Evolutionary conservation across 1,140 invertebrate species (phyloP), one percentile per base, ranked within the genome.

Genomic region (Aphelenchoides besseyi): DNA sequence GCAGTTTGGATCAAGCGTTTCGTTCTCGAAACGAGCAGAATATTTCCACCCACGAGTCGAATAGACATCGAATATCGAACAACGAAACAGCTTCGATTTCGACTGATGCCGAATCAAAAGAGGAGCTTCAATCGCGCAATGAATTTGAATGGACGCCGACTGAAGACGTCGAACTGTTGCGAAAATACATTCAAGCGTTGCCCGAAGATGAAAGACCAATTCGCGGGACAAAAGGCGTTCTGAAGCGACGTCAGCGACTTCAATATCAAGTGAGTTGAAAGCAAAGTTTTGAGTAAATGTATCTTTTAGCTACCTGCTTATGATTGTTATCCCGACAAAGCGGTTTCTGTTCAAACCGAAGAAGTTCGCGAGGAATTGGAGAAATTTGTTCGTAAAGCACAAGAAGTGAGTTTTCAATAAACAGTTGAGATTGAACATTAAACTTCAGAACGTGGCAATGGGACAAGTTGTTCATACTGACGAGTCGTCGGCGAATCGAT

Each of bases 221-320:
- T 54, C 90, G 89, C 62, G 91, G 91, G 2, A 90, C 90, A 37
- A 86, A 88, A 68, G 91, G 91, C 30, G 91, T 91, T 0, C 86
- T 87, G 35, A 87, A 89, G 59, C 87, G 91, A 23, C 90, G 90
- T 74, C 90, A 90, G 63, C 89, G 91, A 69, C 86, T 92, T 2
- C 89, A 91, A 79, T 90, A 90, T 71, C 92, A 92, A 85, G 87
- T 92, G 18, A 26, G 12, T 77, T 18, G 8, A 1, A 2, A 69
- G n/a, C n/a, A 12, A 35, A 12, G 16, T 16, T 18, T 1, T 23
- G 2, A 16, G 59, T 69, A 67, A 23, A 2, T 74, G n/a, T 72
- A n/a, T n/a, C n/a, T 35, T 68, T 69, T 54, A 74, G 73, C 36
- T 75, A 33, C 74, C 74, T 41, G 78, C 74, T 23, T 63, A 75